These are phyloP conservation scores for Elysia crispata DNA, from an alignment of 2,888 invertebrate genomes.

Conservation along the genomic window DNA sequence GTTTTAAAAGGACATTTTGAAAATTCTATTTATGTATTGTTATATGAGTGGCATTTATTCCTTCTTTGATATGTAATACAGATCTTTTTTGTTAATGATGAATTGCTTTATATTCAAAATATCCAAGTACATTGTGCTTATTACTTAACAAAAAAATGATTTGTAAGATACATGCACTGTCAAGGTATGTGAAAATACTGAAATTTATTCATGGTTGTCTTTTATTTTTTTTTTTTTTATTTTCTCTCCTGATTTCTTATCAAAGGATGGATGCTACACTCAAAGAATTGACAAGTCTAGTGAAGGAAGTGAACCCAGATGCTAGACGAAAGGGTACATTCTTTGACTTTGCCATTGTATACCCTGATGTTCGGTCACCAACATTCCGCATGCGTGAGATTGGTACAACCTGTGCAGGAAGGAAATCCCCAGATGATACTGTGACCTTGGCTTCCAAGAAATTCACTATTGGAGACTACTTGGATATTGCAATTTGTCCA, in stretches of 20 bases:
- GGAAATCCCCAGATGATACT: conserved; percentile 95
- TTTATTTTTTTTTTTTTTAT: not conserved
- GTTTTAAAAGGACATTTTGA: no score
- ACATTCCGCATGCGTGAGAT: conserved; percentile 89
- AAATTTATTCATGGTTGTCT: not conserved
- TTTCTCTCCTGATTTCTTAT: not conserved
- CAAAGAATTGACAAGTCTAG: conserved; percentile 95
- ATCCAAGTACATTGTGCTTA: no score
- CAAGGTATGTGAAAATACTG: no score
- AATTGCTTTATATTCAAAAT: no score
- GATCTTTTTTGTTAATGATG: no score
- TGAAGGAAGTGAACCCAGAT: conserved; percentile 98
- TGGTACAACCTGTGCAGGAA: conserved; percentile 91
- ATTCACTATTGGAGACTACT: conserved; percentile 96
- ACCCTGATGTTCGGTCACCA: conserved; percentile 77
- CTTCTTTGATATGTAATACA: no score
- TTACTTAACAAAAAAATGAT: no score
- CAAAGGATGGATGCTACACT: conserved; percentile 90
- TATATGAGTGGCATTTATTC: no score
- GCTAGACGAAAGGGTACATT: conserved; percentile 96
- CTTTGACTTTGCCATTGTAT: conserved; percentile 94
- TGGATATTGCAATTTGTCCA: conserved; percentile 92
- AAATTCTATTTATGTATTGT: no score
- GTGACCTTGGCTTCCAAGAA: conserved; percentile 87
- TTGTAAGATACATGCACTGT: no score